A percentile compares a stretch with the other conserved stretches of the same genome.
Evolutionary conservation across 2,113 vertebrate genomes (phyloP).

Genomic region (Panthera leo): DNA sequence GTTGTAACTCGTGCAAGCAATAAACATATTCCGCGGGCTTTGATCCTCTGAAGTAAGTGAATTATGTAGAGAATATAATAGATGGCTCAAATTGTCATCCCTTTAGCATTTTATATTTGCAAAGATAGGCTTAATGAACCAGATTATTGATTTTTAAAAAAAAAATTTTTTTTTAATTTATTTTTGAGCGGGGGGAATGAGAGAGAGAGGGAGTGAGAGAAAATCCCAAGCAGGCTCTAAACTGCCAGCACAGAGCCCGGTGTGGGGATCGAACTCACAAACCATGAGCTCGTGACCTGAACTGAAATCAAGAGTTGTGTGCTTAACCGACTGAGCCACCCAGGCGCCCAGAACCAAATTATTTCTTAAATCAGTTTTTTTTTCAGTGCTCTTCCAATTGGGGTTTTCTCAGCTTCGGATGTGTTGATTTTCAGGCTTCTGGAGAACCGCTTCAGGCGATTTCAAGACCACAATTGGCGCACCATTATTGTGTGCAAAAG

Average conservation of each 20-base stretch:
- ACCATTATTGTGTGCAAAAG: neutral
- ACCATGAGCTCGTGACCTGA: no score
- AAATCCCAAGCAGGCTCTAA: no score
- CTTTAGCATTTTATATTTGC: neutral
- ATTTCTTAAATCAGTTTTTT: neutral
- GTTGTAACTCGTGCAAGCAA: neutral
- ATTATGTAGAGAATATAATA: neutral
- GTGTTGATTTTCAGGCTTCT: neutral
- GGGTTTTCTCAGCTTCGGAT: neutral
- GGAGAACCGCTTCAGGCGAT: neutral
- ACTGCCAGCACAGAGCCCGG: no score
- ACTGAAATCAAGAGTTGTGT: no score
- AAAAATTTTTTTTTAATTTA: no score
- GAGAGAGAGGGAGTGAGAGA: no score
- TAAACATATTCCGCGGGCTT: fast-evolving
- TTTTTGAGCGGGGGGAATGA: no score
- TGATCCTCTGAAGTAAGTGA: neutral
- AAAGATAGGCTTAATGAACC: neutral
- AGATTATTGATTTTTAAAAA: no score
- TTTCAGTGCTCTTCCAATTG: neutral
- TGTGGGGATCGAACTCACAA: no score
- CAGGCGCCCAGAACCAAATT: neutral
- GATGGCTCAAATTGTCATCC: neutral
- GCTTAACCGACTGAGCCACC: no score
- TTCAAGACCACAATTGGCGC: neutral